Conservation (phyloP, 2,888 invertebrate genomes). For the Perithous albicinctus region DNA sequence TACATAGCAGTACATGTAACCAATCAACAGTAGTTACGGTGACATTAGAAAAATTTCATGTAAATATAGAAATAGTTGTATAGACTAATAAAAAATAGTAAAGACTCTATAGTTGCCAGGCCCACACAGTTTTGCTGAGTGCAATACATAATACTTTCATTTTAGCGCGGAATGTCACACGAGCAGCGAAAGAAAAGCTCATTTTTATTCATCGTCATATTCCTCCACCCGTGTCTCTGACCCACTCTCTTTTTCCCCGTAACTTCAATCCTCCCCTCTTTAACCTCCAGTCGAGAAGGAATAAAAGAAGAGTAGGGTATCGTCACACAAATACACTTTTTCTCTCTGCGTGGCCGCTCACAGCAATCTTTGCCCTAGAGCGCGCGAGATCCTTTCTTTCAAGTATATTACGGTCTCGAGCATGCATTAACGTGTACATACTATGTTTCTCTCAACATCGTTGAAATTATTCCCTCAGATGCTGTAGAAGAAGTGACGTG, state of each 20-base stretch:
- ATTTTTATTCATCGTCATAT: background rate
- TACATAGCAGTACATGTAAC: too few species aligned
- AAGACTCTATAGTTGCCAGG: too few species aligned
- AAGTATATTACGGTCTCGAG: slow-evolving; percentile 3
- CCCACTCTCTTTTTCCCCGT: background rate
- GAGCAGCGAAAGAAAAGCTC: too few species aligned
- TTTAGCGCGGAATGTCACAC: too few species aligned
- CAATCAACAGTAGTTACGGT: too few species aligned
- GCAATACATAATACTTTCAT: too few species aligned
- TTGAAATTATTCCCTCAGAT: slow-evolving; percentile 20
- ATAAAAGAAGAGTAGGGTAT: background rate
- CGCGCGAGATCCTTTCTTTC: slow-evolving; percentile 1
- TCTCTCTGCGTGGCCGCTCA: background rate
- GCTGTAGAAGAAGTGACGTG: slow-evolving; percentile 1
- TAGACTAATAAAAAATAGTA: too few species aligned
- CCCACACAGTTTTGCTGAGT: too few species aligned
- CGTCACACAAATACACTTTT: background rate
- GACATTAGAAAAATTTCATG: too few species aligned
- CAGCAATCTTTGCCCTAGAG: slow-evolving; percentile 15
- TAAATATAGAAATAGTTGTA: too few species aligned
- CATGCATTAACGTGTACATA: background rate
- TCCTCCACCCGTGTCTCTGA: slow-evolving; percentile 10
- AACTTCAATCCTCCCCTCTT: slow-evolving; percentile 17
- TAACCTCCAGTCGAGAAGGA: background rate
- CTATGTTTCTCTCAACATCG: background rate